Percentiles rank a stretch among this genome's conserved stretches.
Evolutionary conservation across 2,113 vertebrate species (phyloP).

Genomic region (Brevimyrus niger): DNA sequence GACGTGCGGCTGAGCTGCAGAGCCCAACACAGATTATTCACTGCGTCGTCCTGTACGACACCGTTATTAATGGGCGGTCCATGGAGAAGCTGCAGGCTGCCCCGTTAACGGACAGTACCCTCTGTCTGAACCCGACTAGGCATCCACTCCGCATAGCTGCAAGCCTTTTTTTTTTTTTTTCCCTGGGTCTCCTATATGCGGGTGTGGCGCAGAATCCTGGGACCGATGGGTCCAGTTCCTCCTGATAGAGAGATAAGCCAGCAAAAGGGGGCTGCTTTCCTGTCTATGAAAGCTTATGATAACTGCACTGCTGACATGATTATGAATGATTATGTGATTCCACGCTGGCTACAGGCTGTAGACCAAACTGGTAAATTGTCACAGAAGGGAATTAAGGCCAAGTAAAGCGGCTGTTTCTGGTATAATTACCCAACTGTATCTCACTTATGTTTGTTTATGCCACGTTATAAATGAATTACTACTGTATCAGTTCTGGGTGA

Average conservation of each 20-base stretch:
- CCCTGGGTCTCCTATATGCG: neutral
- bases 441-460: conserved; percentile 12
- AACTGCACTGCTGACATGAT: neutral
- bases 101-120: conserved; percentile 54
- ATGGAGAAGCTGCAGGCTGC: conserved; percentile 37
- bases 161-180: neutral
- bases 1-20: conserved; percentile 50
- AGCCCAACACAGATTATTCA: conserved; percentile 36
- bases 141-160: neutral
- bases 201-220: neutral
- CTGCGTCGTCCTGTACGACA: conserved; percentile 50
- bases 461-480: conserved; percentile 15
- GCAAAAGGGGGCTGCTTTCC: neutral
- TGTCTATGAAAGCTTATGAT: neutral
- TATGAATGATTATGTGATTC: neutral
- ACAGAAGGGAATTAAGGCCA: neutral
- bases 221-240: neutral
- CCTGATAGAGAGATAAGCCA: neutral
- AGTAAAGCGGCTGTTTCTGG: neutral
- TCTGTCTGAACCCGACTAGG: neutral
- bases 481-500: neutral
- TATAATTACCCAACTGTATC: conserved; percentile 9
- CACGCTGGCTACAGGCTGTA: neutral
- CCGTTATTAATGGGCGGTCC: conserved; percentile 56
- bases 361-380: neutral